Percentiles rank a stretch among this genome's conserved stretches.
phyloP scores from a whole-genome alignment of 2,113 vertebrate species.

The Bufo gargarizans region DNA sequence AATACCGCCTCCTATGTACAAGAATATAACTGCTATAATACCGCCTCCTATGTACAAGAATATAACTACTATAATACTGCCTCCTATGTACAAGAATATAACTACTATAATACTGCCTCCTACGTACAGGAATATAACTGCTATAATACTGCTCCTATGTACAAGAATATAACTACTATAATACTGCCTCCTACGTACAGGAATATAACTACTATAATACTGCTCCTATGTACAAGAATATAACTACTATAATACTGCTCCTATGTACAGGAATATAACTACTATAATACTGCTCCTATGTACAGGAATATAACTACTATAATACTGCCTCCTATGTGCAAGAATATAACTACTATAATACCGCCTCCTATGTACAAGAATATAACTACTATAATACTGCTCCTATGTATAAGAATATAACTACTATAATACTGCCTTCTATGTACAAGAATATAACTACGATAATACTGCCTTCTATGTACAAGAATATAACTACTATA shows the following conservation, averaged over 20 bases:
- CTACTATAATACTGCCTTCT: background rate
- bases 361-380: background rate
- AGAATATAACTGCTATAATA: slow-evolving; percentile 10
- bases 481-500: background rate
- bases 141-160: background rate
- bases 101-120: slow-evolving; percentile 6
- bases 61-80: slow-evolving; percentile 9
- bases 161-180: slow-evolving; percentile 6
- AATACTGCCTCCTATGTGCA: background rate
- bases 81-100: background rate
- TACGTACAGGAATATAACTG: background rate
- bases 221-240: background rate
- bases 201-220: background rate
- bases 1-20: background rate
- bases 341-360: background rate
- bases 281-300: slow-evolving; percentile 6
- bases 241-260: slow-evolving; percentile 3
- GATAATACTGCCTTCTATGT: background rate
- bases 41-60: background rate
- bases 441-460: slow-evolving; percentile 1
- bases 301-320: slow-evolving; percentile 8
- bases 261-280: background rate
- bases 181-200: background rate
- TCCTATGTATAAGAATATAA: background rate
- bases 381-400: background rate